Percentiles rank a stretch among this genome's conserved stretches.
Evolutionary conservation across 2,888 invertebrate genomes (phyloP).

Genomic region (Atethmia centrago): DNA sequence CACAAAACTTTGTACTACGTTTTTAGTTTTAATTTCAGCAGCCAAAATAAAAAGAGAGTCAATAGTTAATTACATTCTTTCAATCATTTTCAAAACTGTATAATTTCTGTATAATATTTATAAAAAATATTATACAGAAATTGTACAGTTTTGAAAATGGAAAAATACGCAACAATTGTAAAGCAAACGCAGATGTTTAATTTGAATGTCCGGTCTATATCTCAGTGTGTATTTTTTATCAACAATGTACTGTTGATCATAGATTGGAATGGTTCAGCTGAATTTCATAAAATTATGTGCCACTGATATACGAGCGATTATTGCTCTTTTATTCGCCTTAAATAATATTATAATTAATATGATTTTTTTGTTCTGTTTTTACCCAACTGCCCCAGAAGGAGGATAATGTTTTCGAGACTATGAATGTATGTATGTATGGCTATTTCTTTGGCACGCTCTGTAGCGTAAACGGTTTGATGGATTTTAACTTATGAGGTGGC

Average conservation of each 20-base stretch:
- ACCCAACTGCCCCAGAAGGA: no score
- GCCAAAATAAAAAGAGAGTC: no score
- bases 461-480: no score
- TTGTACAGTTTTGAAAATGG: no score
- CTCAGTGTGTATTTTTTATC: constrained; percentile 41
- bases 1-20: no score
- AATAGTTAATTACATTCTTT: neutral
- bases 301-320: constrained; percentile 18
- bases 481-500: no score
- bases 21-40: no score
- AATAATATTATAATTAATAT: constrained; percentile 22
- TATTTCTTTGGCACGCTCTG: no score
- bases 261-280: constrained; percentile 39
- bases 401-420: no score
- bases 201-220: constrained; percentile 35
- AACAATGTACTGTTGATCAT: constrained; percentile 39
- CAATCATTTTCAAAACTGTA: neutral
- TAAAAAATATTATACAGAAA: no score
- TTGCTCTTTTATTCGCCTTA: constrained; percentile 31
- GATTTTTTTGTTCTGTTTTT: neutral
- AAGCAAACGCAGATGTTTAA: constrained; percentile 33
- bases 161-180: constrained; percentile 14
- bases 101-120: neutral
- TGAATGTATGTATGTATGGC: no score
- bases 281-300: constrained; percentile 31